Base-by-base conservation (phyloP, 2,888 invertebrate species). In the Plagodis pulveraria region DNA sequence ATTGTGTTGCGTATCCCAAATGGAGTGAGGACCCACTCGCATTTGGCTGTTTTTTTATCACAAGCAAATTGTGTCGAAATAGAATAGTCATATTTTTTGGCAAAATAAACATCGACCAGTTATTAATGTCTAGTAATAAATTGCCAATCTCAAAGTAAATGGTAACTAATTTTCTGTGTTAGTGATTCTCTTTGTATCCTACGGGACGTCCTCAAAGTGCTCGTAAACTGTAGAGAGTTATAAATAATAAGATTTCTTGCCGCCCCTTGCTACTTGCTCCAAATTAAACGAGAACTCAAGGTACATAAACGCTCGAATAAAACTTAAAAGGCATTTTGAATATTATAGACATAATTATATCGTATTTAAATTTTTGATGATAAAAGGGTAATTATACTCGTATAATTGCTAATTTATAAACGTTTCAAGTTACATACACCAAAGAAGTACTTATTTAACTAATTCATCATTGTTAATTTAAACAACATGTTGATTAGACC, bases 181-280 rank as follows among this genome's bases (percentile, higher is more conserved):
- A 56, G 61, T 60, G 63, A 58, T 66, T 67, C 66, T 56, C 59
- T 58, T 67, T 68, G 58, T 66, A 58, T 52, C 50, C 58, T 64
- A 67, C 40, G 40, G 40, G 40, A 65, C 62, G 67, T 67, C 67
- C 67, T 22, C 10, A 71, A 74, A 76, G 74, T 69, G 71, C 66
- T 72, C 71, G 70, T 75, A 77, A 76, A 70, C 66, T 68, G 63
- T 62, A 67, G 69, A 68, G 72, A 70, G 81, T 81, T 83, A 80
- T 82, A 83, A 82, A 83, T 82, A 76, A 79, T 74, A 70, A 74
- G 71, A 80, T 79, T 78, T 80, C 80, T 73, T 67, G 58, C 64
- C 70, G 72, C 72, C 74, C 67, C 70, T 61, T 60, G 73, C 70
- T 69, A 73, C 70, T 73, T 62, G 65, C 65, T 70, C 60, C 55